phyloP scores from a whole-genome alignment of 2,113 vertebrate species.

The Sisor rabdophorus region DNA sequence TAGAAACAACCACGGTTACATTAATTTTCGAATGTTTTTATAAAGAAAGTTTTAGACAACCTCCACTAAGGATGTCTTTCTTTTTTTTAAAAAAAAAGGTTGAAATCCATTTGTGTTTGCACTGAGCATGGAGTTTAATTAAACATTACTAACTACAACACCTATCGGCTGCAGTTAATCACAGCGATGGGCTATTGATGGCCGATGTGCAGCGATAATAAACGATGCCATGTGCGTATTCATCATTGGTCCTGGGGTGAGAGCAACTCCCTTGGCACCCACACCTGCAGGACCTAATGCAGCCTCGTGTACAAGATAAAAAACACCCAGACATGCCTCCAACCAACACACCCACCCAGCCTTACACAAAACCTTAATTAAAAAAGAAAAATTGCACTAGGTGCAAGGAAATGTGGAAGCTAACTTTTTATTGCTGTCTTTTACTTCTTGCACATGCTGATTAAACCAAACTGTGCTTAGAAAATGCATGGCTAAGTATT shows the following conservation, averaged over 20 bases:
- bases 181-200: conserved; percentile 43
- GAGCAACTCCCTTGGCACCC: conserved; percentile 37
- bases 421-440: conserved; percentile 8
- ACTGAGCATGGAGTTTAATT: conserved; percentile 47
- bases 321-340: conserved; percentile 29
- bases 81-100: background rate
- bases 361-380: conserved; percentile 38
- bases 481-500: conserved; percentile 17
- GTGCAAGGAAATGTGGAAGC: conserved; percentile 8
- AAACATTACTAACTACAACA: conserved; percentile 53
- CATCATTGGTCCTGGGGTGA: conserved; percentile 42
- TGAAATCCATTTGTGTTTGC: conserved; percentile 35
- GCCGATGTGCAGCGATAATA: conserved; percentile 26
- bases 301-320: conserved; percentile 25
- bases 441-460: conserved; percentile 31
- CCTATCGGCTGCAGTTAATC: conserved; percentile 52
- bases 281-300: conserved; percentile 39
- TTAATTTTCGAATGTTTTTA: conserved; percentile 28
- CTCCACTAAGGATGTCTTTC: conserved; percentile 12
- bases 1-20: conserved; percentile 7
- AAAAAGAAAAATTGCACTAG: conserved; percentile 40
- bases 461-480: conserved; percentile 19
- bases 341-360: conserved; percentile 26
- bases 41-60: conserved; percentile 12
- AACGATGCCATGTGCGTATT: conserved; percentile 37